Evolutionary conservation across 2,888 invertebrate genomes (phyloP).

Genomic region (Phymatocera aterrima): DNA sequence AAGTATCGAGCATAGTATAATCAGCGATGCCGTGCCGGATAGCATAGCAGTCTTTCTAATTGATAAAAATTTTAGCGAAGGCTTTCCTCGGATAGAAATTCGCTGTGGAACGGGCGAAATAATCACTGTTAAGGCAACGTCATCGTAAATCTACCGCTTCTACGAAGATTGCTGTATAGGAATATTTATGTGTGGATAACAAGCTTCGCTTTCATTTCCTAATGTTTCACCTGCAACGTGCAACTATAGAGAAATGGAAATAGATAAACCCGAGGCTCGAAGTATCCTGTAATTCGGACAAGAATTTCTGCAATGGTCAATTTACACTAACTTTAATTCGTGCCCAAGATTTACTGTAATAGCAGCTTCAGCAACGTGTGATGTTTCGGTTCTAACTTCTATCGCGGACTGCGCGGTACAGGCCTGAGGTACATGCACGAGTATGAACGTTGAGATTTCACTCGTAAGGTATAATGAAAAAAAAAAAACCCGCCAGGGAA

Average conservation of each 20-base stretch:
- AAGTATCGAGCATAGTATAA: not conserved
- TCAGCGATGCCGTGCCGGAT: not conserved
- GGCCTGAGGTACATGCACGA: not conserved
- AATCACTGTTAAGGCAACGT: not conserved
- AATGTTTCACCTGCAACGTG: constrained; percentile 12
- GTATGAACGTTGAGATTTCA: constrained; percentile 25
- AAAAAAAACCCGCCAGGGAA: constrained; percentile 5
- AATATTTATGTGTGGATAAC: not conserved
- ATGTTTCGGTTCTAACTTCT: not conserved
- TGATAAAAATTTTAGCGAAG: not conserved
- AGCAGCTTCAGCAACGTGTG: not conserved
- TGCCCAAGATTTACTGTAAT: not conserved
- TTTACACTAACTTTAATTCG: not conserved
- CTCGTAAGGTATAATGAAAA: no score
- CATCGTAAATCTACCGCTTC: constrained; percentile 39
- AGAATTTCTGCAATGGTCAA: not conserved
- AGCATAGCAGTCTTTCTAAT: not conserved
- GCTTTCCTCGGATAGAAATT: not conserved
- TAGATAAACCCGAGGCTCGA: constrained; percentile 26
- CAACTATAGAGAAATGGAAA: not conserved
- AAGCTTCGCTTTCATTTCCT: constrained; percentile 40
- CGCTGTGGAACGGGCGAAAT: not conserved
- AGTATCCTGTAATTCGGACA: constrained; percentile 15
- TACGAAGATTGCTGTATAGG: not conserved
- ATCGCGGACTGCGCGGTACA: no score